These are phyloP conservation scores for Zoroaster sp. DNA, from an alignment of 53 echinoderm and acorn worm species.

Conservation along the genomic window DNA sequence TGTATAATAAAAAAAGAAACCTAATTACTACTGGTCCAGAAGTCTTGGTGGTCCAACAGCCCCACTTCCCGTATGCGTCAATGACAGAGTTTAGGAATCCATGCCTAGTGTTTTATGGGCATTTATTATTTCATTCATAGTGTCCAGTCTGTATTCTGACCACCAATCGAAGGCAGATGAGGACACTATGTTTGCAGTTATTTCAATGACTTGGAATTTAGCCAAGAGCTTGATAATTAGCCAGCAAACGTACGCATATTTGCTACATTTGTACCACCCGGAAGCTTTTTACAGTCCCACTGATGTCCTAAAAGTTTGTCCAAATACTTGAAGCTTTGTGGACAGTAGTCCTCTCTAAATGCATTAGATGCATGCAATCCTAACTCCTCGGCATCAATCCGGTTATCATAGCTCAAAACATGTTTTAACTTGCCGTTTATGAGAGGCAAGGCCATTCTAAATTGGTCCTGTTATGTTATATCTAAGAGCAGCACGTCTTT, in stretches of 20 bases:
- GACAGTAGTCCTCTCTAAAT: conserved; percentile 17
- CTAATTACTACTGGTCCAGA: not conserved
- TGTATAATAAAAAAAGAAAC: too few species aligned
- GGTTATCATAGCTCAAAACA: not conserved
- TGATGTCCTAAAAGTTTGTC: not conserved
- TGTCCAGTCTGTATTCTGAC: not conserved
- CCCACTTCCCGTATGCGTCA: not conserved
- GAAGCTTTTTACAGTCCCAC: not conserved
- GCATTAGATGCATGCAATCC: not conserved
- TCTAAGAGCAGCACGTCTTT: not conserved
- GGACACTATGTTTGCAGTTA: not conserved
- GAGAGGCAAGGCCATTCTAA: not conserved
- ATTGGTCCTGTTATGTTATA: not conserved
- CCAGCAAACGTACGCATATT: not conserved
- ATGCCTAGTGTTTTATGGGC: not conserved
- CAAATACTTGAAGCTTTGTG: not conserved
- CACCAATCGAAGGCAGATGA: not conserved
- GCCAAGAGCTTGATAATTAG: not conserved
- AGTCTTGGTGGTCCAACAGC: too few species aligned
- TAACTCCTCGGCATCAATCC: not conserved
- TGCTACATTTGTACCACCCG: not conserved
- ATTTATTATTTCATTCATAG: not conserved
- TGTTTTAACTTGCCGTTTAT: not conserved
- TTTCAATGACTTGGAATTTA: not conserved
- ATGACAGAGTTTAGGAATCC: not conserved